Conservation (phyloP, 1,140 invertebrate genomes). For the Macrostomum lignano region DNA sequence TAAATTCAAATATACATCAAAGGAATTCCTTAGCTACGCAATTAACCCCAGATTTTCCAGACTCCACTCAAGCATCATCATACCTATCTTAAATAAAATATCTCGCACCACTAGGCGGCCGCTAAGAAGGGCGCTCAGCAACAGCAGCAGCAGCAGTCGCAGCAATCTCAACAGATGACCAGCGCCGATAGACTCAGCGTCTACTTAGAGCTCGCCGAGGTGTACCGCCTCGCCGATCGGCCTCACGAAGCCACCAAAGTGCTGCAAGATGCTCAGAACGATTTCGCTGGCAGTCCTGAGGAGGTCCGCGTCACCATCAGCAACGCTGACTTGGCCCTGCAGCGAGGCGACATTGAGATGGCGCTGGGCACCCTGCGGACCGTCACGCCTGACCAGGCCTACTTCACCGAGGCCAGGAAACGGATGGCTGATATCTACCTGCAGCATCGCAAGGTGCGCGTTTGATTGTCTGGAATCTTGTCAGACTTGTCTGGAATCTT, state of each 20-base stretch:
- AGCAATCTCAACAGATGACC: conserved; percentile 29
- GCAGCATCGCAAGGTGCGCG: conserved; percentile 47
- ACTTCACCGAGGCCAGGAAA: conserved; percentile 54
- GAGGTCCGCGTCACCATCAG: conserved; percentile 51
- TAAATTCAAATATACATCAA: no score
- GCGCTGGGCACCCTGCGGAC: conserved; percentile 47
- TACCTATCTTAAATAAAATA: no score
- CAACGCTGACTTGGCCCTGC: conserved; percentile 49
- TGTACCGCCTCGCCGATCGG: conserved; percentile 35
- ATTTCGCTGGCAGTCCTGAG: conserved; percentile 45
- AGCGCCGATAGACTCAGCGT: conserved; percentile 51
- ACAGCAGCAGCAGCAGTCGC: no score
- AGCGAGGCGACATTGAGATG: conserved; percentile 46
- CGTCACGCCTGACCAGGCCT: conserved; percentile 43
- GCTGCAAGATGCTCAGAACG: conserved; percentile 50
- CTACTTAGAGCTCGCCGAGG: conserved; percentile 55
- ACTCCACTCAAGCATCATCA: no score
- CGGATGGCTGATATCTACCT: conserved; percentile 72
- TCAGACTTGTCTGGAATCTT: no score
- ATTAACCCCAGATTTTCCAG: no score
- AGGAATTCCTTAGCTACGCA: no score
- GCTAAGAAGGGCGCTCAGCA: conserved; percentile 10
- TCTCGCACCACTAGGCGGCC: no score
- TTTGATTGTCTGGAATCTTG: no score
- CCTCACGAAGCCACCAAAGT: conserved; percentile 45